phyloP scores from a whole-genome alignment of 2,888 invertebrate species.

The Thera obeliscata region DNA sequence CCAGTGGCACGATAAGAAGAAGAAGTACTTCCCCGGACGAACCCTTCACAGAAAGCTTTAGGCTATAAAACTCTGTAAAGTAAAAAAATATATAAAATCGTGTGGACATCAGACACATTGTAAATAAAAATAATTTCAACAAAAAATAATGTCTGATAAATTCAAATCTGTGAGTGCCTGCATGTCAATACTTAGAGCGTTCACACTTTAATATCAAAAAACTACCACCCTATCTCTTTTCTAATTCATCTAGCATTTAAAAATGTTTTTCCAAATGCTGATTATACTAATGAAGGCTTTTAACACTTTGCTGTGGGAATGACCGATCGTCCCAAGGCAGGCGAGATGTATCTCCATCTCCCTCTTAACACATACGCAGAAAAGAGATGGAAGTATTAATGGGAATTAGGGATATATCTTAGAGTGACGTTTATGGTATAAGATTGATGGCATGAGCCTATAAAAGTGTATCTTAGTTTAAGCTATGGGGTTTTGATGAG shows the following conservation, averaged over 20 bases:
- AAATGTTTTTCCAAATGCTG: conserved; percentile 48
- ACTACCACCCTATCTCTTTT: conserved; percentile 8
- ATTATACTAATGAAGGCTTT: conserved; percentile 59
- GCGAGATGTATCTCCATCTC: conserved; percentile 21
- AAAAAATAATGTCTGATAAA: neutral
- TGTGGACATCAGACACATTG: no score
- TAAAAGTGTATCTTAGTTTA: conserved; percentile 38
- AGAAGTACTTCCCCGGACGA: no score
- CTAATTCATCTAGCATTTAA: conserved; percentile 40
- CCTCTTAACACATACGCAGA: neutral
- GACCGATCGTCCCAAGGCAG: conserved; percentile 46
- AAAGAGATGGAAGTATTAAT: conserved; percentile 11
- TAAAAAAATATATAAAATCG: no score
- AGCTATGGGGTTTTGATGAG: conserved; percentile 18
- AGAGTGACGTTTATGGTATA: conserved; percentile 58
- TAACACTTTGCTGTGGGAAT: conserved; percentile 61
- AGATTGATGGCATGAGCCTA: conserved; percentile 52
- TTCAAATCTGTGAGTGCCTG: conserved; percentile 4
- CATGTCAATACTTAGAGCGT: conserved; percentile 2
- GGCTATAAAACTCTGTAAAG: no score
- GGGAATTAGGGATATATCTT: conserved; percentile 53
- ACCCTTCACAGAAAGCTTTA: no score
- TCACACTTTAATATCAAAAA: conserved; percentile 12
- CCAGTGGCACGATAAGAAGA: no score
- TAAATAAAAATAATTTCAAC: no score